Base-by-base conservation (phyloP, 2,113 vertebrate species). In the Tamias sibiricus region DNA sequence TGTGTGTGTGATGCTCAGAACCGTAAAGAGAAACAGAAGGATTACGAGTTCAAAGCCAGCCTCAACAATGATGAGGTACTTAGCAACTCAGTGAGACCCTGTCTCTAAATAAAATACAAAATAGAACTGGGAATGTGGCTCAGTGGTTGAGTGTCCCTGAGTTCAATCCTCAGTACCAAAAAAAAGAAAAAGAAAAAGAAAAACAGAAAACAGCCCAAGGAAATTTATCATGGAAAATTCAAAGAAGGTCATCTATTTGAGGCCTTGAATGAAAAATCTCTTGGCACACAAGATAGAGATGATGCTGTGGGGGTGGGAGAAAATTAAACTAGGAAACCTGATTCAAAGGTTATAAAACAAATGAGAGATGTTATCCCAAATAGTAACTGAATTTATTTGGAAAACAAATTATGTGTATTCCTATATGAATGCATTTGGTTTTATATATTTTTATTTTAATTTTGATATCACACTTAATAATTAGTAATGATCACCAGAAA, bases 401-500 rank as follows among this genome's bases (percentile, higher is more conserved):
- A 79, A 95, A 90, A 54, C 32, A 85, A 76, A 75, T 79, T 35
- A 62, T 26, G 12, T 52, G 20, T 22, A 81, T 81, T 83, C 28
- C 40, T 42, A 44, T 40, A 79, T n/a, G 47, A 91, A 19, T 76
- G 17, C 6, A 40, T 52, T 68, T 75, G 44, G 10, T n/a, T 86
- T 86, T 74, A 59, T 24, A 59, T 5, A 6, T 62, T 93, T 75
- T 91, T 85, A 8, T 87, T 93, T 91, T 68, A 30, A 87, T 52
- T 87, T 81, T 69, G 44, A 77, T 44, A 16, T 2, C 86, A 59
- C 10, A 94, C 1, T 91, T 71, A 91, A 57, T 0, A 1, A 68
- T 96, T 94, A 95, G 94, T 97, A 94, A 75, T 26, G 4, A 89
- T 88, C 74, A 64, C 42, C 62, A 85, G 40, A 75, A 87, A 83